These are phyloP conservation scores for Electrophaes corylata DNA, from an alignment of 2,888 invertebrate species.

Conservation along the genomic window DNA sequence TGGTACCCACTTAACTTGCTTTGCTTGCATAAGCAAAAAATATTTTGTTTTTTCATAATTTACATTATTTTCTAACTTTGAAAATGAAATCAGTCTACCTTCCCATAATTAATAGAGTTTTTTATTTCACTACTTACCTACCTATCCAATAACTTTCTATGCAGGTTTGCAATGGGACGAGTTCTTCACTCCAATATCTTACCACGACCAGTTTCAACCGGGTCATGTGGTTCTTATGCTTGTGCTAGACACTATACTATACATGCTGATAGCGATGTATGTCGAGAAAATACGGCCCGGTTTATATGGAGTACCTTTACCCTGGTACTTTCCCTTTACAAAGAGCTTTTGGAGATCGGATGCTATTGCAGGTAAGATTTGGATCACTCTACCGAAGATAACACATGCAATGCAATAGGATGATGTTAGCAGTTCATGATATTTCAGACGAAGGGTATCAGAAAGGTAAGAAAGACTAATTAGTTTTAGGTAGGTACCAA, in stretches of 20 bases:
- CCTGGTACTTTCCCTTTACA: slow-evolving; percentile 92
- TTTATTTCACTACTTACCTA: not conserved
- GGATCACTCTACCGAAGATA: not conserved
- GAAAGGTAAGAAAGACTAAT: too few relatives aligned
- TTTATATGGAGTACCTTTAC: slow-evolving; percentile 91
- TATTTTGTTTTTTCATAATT: too few relatives aligned
- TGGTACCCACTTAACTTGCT: too few relatives aligned
- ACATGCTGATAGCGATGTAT: slow-evolving; percentile 91
- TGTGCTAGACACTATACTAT: slow-evolving; percentile 87
- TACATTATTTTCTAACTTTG: too few relatives aligned
- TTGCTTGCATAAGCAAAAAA: too few relatives aligned
- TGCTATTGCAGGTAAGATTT: slow-evolving; percentile 56
- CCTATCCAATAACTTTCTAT: slow-evolving; percentile 14
- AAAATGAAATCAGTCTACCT: too few relatives aligned
- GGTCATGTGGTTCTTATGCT: slow-evolving; percentile 89
- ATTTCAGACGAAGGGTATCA: too few relatives aligned
- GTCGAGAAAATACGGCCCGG: slow-evolving; percentile 95
- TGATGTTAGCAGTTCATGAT: too few relatives aligned
- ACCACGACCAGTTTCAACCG: slow-evolving; percentile 89
- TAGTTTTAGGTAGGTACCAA: too few relatives aligned
- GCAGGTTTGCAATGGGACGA: slow-evolving; percentile 86
- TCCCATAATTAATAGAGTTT: too few relatives aligned
- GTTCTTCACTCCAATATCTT: slow-evolving; percentile 86
- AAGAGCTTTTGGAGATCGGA: slow-evolving; percentile 82
- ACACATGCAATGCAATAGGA: not conserved